These are phyloP conservation scores for Oryzias javanicus DNA, from an alignment of 2,113 vertebrate genomes.

Conservation along the genomic window DNA sequence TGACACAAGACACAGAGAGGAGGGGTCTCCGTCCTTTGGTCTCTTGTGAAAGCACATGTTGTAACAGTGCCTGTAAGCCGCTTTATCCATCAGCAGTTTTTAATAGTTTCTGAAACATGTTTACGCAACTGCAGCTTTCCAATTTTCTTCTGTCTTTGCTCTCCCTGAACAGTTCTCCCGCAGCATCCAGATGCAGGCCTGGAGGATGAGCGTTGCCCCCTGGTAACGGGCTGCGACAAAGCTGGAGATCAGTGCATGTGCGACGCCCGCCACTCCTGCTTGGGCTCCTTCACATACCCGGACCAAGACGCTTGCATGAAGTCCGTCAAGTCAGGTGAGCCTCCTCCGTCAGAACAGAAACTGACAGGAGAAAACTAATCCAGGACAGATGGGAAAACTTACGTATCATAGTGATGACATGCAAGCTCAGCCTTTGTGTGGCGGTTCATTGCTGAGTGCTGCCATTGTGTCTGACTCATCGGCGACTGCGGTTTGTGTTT, in stretches of 20 bases:
- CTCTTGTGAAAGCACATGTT: constrained; percentile 34
- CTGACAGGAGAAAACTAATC: constrained; percentile 54
- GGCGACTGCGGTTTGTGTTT: constrained; percentile 41
- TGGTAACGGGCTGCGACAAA: constrained; percentile 74
- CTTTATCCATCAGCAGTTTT: constrained; percentile 4
- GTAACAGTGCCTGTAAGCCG: constrained; percentile 24
- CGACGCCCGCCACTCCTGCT: constrained; percentile 72
- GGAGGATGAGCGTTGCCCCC: constrained; percentile 73
- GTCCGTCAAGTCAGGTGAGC: constrained; percentile 69
- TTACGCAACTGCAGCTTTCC: background rate
- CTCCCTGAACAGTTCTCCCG: constrained; percentile 53
- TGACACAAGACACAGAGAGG: constrained; percentile 47
- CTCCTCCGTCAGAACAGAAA: background rate
- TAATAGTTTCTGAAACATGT: background rate
- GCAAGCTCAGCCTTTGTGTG: constrained; percentile 34
- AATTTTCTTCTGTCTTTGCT: background rate
- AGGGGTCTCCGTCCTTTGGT: constrained; percentile 32
- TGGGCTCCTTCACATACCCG: constrained; percentile 67
- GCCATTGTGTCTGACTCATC: constrained; percentile 55
- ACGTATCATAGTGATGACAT: constrained; percentile 67
- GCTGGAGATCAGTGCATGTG: constrained; percentile 72
- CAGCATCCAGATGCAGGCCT: constrained; percentile 64
- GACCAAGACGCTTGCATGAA: constrained; percentile 72
- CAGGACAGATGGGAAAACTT: constrained; percentile 66
- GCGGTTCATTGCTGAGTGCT: constrained; percentile 26